Base-by-base conservation (phyloP, 2,113 vertebrate species). In the Typhlomys cinereus region DNA sequence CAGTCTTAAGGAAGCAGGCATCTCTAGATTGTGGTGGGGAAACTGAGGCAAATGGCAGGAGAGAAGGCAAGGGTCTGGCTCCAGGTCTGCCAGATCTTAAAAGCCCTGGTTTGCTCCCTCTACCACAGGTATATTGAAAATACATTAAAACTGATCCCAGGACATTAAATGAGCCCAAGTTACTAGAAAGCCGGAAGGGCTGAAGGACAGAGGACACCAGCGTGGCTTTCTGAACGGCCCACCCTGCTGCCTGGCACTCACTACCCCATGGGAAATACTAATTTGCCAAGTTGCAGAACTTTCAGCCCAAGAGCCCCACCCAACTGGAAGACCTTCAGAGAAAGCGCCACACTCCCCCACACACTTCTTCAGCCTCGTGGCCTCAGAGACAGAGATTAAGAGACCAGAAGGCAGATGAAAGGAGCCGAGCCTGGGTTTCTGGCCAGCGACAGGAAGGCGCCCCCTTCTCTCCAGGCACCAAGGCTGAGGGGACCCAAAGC, bases 311-410 rank as follows among this genome's bases (percentile, higher is more conserved):
- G 25, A n/a, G 84, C 21, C 54, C 75, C 64, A 20, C 82, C 89
- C 92, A 88, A 62, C 36, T 94, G 92, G 91, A 95, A 92, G 52
- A 50, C 59, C 78, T 89, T 94, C 91, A 94, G 78, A 96, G 69
- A 78, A 95, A 87, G 4, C n/a, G 20, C 20, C 80, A 88, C 39
- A 76, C 70, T 79, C 85, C 61, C 79, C 85, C 67, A 44, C n/a
- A n/a, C n/a, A n/a, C n/a, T 39, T 84, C 57, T 82, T 64, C 73
- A 91, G 82, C 78, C 34, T 39, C 11, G 27, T 36, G n/a, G n/a
- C 20, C 27, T 1, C 36, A 57, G 73, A 70, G 23, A 41, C 36
- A 57, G 57, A 71, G 87, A 91, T 67, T 17, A 88, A n/a, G 41
- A 64, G 71, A 85, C 84, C 46, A 87, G 73, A 92, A 85, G 64